Evolutionary conservation across 64 coral and sea anemone species (phyloP), one percentile per base, ranked within the genome.

Genomic region (Dendronephthya gigantea): DNA sequence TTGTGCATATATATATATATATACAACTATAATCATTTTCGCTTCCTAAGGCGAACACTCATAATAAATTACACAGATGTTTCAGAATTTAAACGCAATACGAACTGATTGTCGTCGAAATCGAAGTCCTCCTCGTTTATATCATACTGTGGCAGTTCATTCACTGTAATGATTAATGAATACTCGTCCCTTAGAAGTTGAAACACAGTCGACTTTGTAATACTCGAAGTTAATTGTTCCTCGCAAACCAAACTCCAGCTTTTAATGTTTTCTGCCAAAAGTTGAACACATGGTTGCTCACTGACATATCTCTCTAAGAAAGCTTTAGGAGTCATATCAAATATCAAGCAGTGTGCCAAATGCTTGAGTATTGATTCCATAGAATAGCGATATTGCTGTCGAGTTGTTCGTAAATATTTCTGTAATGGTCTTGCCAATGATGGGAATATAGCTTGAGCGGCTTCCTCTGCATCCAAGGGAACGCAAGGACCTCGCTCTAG

Each of bases 321-420:
- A 15, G 95, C 95, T 82, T 93, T 98, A 38, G 95, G 90, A 35
- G 92, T 91, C 95, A 98, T 98, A 76, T 98, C 95, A 50, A 98
- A 98, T 47, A 90, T 92, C 74, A 98, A 49, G 49, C 95, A 98
- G 39, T 98, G 95, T 19, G 95, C 92, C 76, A 98, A 91, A 85
- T 98, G 95, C 76, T 98, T 98, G 22, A 98, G 90, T 36, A 98
- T 98, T 14, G 90, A 87, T 81, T 98, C 95, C 95, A 98, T 98
- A 40, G 88, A 90, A 86, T 93, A 92, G 10, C 95, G 95, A 82
- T 98, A 92, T 35, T 98, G 95, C 47, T 93, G 95, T 55, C 91
- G 88, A 28, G 93, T 91, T 40, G 95, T 98, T 49, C 95, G 82
- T 28, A 98, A 87, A 75, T 98, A 98, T 93, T 98, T 98, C 48